Evolutionary conservation across 1,140 invertebrate species (phyloP).

Genomic region (Microplitis demolitor): DNA sequence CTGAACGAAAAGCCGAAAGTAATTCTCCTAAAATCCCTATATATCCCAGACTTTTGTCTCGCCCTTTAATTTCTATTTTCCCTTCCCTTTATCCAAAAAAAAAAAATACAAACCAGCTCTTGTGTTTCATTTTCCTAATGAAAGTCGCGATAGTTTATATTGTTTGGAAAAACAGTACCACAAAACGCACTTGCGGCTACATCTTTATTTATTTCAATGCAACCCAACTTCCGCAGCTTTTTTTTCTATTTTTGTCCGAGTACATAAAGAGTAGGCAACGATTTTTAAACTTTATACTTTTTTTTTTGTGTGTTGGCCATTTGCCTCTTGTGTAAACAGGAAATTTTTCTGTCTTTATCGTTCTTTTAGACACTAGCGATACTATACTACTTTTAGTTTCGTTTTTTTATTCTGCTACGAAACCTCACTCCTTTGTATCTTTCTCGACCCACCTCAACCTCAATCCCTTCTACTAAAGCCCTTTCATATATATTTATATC

Average conservation of each 20-base stretch:
- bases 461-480: background rate
- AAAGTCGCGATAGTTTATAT: background rate
- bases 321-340: conserved; percentile 10
- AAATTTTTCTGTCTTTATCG: conserved; percentile 5
- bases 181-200: background rate
- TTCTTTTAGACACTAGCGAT: no score
- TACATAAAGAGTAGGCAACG: background rate
- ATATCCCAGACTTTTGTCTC: background rate
- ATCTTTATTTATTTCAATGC: conserved; percentile 1
- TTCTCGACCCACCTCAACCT: background rate
- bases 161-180: background rate
- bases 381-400: no score
- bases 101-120: no score
- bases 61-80: background rate
- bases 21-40: background rate
- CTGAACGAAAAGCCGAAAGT: no score
- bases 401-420: background rate
- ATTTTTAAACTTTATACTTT: background rate
- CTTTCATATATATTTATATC: conserved; percentile 19
- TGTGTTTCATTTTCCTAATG: background rate
- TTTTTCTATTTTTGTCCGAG: background rate
- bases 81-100: no score
- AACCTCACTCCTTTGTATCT: background rate
- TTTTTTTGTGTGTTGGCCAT: background rate
- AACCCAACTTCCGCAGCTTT: background rate